Evolutionary conservation across 1,140 invertebrate species (phyloP), one percentile per base, ranked within the genome.

Genomic region (Leptopilina clavipes): DNA sequence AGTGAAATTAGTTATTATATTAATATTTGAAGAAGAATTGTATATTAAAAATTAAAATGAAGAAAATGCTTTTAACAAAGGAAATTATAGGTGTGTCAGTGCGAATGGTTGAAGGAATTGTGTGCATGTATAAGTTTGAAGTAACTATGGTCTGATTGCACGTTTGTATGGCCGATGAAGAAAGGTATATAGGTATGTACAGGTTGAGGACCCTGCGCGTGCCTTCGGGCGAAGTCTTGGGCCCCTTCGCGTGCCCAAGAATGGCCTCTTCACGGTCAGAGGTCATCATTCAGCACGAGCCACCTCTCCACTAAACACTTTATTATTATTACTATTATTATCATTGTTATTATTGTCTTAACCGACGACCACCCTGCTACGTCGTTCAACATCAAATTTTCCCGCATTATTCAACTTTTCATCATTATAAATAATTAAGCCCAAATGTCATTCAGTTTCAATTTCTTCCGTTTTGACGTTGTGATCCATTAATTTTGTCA

Each of bases 241-340:
- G 81, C 84, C 81, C 79, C 81, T 84, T 89, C 89, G 88, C 87
- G 89, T 89, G 88, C 84, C 86, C 85, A 82, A 79, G 84, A 85
- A 84, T 86, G 82, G 83, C 84, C 85, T 86, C 82, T 86, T 87
- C 83, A 83, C 83, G 88, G 89, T 90, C 89, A 90, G 86, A 90
- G 89, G 89, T 90, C 89, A 86, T 80, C 80, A 78, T 85, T 83
- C 84, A 89, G 88, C 89, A 90, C 89, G 88, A 90, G 88, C 87
- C 87, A 89, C 81, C 85, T 84, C 85, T 76, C 65, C 22, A 37
- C 22, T 74, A 74, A 70, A 75, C 59, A 70, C 59, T 75, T 75
- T 65, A 65, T 65, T 65, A 65, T 65, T 65, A 65, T 65, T 65
- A 37, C 25, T 5, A n/a, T 65, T 65, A 31, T 65, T 65, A 65